phyloP scores from a whole-genome alignment of 2,888 invertebrate species.

The Pristionchus mayeri region DNA sequence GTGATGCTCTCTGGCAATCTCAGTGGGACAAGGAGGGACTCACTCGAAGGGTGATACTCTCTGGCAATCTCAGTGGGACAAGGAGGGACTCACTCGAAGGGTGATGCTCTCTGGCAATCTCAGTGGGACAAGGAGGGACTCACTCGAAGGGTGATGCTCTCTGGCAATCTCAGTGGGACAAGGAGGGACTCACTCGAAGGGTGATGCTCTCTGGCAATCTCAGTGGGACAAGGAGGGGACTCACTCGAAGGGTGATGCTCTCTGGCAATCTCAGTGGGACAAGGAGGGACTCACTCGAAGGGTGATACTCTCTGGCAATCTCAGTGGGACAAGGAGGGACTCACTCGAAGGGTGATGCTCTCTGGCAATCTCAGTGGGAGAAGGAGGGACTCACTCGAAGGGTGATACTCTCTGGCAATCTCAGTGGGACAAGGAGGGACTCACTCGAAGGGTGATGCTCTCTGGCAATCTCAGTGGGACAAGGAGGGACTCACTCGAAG shows the following conservation, averaged over 20 bases:
- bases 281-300: slow-evolving; percentile 32
- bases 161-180: background rate
- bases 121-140: no score
- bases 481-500: slow-evolving; percentile 32
- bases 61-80: background rate
- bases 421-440: no score
- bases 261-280: background rate
- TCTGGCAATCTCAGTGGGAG: background rate
- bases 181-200: slow-evolving; percentile 28
- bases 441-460: slow-evolving; percentile 22
- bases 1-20: background rate
- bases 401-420: background rate
- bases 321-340: no score
- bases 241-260: slow-evolving; percentile 22
- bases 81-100: slow-evolving; percentile 28
- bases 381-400: slow-evolving; percentile 32
- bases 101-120: background rate
- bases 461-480: background rate
- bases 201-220: background rate
- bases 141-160: slow-evolving; percentile 22
- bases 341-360: slow-evolving; percentile 22
- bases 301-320: background rate
- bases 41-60: slow-evolving; percentile 25
- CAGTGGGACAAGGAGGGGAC: no score
- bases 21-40: no score